These are phyloP conservation scores for Tipula lateralis DNA, from an alignment of 2,888 invertebrate genomes.

Conservation along the genomic window DNA sequence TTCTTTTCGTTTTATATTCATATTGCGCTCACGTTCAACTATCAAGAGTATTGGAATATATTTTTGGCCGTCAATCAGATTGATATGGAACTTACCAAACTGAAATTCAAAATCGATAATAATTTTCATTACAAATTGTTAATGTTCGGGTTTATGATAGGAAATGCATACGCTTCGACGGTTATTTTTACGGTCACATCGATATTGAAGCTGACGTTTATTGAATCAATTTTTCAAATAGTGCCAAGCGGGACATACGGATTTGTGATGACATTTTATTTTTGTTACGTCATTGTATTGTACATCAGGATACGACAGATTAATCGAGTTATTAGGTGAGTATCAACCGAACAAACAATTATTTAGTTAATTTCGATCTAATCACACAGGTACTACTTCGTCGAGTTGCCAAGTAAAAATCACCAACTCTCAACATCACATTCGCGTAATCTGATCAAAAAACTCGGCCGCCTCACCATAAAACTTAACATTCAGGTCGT, in stretches of 20 bases:
- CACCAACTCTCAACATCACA: neutral
- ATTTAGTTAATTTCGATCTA: neutral
- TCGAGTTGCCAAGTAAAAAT: neutral
- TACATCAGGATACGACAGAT: neutral
- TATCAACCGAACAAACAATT: neutral
- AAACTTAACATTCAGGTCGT: neutral
- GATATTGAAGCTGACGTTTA: neutral
- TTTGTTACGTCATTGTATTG: neutral
- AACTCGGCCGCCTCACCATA: neutral
- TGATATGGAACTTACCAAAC: neutral
- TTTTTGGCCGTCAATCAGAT: neutral
- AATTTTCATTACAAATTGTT: conserved; percentile 9
- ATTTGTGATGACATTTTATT: neutral
- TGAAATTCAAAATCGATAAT: neutral
- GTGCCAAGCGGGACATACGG: neutral
- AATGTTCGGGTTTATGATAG: neutral
- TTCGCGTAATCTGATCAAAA: neutral
- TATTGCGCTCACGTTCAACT: neutral
- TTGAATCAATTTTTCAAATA: neutral
- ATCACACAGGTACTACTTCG: neutral
- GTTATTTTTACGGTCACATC: neutral
- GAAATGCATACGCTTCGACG: neutral
- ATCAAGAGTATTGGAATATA: neutral
- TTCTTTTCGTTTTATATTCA: neutral
- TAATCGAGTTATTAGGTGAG: neutral